Conservation (phyloP, 1,140 invertebrate genomes). For the Phymastichus coffea region DNA sequence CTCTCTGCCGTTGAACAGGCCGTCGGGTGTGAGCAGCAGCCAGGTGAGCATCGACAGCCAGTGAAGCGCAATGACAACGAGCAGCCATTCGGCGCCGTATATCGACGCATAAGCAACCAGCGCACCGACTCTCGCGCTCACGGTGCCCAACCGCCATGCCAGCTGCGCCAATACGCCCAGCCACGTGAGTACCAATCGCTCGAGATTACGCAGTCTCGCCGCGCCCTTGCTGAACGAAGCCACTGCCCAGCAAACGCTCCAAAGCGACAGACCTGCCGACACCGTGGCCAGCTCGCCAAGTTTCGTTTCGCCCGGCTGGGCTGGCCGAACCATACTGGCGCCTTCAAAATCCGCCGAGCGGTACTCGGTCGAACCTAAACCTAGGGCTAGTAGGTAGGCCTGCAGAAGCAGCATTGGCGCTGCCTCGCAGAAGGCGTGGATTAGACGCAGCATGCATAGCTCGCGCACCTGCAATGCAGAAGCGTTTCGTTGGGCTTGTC, state of each 20-base stretch:
- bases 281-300: constrained; percentile 69
- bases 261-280: constrained; percentile 77
- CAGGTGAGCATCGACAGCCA: constrained; percentile 85
- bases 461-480: constrained; percentile 58
- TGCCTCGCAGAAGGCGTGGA: constrained; percentile 85
- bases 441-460: constrained; percentile 75
- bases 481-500: too few species aligned
- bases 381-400: constrained; percentile 68
- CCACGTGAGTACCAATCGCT: constrained; percentile 83
- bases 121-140: constrained; percentile 77
- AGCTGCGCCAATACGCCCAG: constrained; percentile 78
- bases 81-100: constrained; percentile 66
- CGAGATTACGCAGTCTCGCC: constrained; percentile 72
- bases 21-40: constrained; percentile 77
- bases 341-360: constrained; percentile 19
- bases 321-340: background rate
- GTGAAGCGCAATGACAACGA: constrained; percentile 77
- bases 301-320: constrained; percentile 31
- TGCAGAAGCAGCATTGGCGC: constrained; percentile 85
- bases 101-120: constrained; percentile 83
- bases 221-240: constrained; percentile 89
- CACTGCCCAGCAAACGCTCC: constrained; percentile 86
- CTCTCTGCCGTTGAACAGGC: constrained; percentile 77
- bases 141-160: constrained; percentile 81
- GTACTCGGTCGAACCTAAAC: background rate